These are phyloP conservation scores for Brachionus paranguensis DNA, from an alignment of 1,140 invertebrate genomes.

Conservation along the genomic window DNA sequence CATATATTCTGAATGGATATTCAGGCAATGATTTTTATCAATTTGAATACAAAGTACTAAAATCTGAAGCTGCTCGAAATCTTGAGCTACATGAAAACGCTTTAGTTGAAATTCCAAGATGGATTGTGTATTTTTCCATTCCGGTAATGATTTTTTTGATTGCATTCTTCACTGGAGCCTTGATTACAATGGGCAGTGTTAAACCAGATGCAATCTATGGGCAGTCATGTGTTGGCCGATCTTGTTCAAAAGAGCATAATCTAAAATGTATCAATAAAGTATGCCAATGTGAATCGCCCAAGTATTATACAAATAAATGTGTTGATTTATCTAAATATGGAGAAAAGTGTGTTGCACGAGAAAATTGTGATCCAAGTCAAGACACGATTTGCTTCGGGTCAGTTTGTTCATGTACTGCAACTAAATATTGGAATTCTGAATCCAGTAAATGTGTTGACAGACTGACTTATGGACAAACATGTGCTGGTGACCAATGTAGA, in stretches of 20 bases:
- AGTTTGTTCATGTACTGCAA: background rate
- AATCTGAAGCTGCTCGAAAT: background rate
- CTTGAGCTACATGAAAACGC: background rate
- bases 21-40: background rate
- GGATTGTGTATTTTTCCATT: conserved; percentile 6
- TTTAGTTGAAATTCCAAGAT: conserved; percentile 6
- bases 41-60: background rate
- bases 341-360: background rate
- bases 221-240: background rate
- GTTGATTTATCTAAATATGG: background rate
- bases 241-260: background rate
- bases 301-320: conserved; percentile 1
- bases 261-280: background rate
- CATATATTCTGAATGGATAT: background rate
- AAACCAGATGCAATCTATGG: background rate
- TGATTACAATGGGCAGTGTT: background rate
- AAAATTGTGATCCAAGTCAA: background rate
- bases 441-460: background rate
- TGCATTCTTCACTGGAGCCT: background rate
- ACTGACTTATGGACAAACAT: background rate
- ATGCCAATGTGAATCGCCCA: background rate
- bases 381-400: background rate
- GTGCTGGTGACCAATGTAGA: background rate
- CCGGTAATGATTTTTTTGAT: background rate
- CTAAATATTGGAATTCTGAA: background rate